phyloP scores from a whole-genome alignment of 2,113 vertebrate genomes.

The Scomber scombrus region DNA sequence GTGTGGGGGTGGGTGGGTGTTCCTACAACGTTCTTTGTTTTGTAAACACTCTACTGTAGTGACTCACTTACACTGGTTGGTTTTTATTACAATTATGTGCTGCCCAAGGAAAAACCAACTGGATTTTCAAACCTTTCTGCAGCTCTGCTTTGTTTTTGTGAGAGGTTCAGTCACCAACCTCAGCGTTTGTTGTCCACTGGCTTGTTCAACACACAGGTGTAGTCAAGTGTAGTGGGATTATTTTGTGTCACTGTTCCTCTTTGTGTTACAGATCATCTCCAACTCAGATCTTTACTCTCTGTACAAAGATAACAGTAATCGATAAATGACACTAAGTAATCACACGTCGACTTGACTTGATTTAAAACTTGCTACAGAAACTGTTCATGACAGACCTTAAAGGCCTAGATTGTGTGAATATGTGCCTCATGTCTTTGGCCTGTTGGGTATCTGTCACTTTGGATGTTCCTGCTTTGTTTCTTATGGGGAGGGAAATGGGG shows the following conservation, averaged over 20 bases:
- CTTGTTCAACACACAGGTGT: slow-evolving; percentile 10
- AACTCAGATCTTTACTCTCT: slow-evolving; percentile 20
- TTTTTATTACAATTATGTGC: slow-evolving; percentile 25
- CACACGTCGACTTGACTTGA: slow-evolving; percentile 41
- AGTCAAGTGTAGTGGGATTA: slow-evolving; percentile 43
- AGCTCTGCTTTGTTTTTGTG: slow-evolving; percentile 17
- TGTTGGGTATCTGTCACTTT: slow-evolving; percentile 33
- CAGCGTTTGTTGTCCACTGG: slow-evolving; percentile 8
- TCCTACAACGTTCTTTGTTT: slow-evolving; percentile 2
- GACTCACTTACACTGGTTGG: slow-evolving; percentile 32
- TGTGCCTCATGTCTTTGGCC: slow-evolving; percentile 65
- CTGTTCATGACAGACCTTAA: slow-evolving; percentile 33
- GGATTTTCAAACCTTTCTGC: slow-evolving; percentile 30
- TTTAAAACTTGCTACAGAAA: slow-evolving; percentile 42
- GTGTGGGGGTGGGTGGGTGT: neutral
- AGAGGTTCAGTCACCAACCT: slow-evolving; percentile 16
- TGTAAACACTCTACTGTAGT: slow-evolving; percentile 49
- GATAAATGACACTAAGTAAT: slow-evolving; percentile 35
- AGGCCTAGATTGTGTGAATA: slow-evolving; percentile 44
- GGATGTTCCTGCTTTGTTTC: slow-evolving; percentile 48
- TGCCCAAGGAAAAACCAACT: slow-evolving; percentile 30
- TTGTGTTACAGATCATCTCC: neutral
- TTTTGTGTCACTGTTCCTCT: slow-evolving; percentile 16
- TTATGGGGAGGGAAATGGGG: neutral
- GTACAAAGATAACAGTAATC: slow-evolving; percentile 19